These are phyloP conservation scores for Drosophila nigromelanica DNA, from an alignment of 1,140 invertebrate genomes.

Conservation along the genomic window DNA sequence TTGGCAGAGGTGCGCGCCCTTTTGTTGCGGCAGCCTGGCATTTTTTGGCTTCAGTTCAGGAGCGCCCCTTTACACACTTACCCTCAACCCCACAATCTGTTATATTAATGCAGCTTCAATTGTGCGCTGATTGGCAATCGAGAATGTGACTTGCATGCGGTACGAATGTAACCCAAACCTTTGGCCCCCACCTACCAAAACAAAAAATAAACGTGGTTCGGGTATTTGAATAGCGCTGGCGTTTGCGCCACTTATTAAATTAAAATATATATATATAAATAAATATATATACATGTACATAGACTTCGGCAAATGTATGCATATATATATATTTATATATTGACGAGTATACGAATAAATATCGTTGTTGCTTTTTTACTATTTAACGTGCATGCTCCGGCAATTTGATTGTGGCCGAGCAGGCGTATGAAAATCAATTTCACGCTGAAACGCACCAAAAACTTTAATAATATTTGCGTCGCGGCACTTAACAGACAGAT, in stretches of 20 bases:
- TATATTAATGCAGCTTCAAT: constrained; percentile 79
- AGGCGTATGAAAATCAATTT: constrained; percentile 82
- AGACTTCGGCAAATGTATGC: neutral
- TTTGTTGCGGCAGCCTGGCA: constrained; percentile 35
- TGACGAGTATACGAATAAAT: constrained; percentile 37
- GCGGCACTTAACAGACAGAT: constrained; percentile 74
- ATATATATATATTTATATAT: constrained; percentile 6
- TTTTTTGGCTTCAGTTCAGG: constrained; percentile 49
- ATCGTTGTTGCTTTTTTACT: constrained; percentile 56
- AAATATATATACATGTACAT: constrained; percentile 65
- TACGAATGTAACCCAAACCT: constrained; percentile 16
- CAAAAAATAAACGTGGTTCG: constrained; percentile 35
- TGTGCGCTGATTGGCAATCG: constrained; percentile 81
- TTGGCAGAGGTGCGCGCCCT: constrained; percentile 54
- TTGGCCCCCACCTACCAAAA: neutral
- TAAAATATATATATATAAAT: constrained; percentile 62
- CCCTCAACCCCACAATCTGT: constrained; percentile 15
- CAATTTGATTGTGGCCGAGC: constrained; percentile 81
- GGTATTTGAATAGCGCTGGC: constrained; percentile 67
- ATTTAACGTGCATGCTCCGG: constrained; percentile 80
- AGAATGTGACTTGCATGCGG: constrained; percentile 79
- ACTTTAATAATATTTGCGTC: constrained; percentile 81
- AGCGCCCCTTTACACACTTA: neutral
- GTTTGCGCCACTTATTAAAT: constrained; percentile 77
- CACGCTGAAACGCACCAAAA: constrained; percentile 81